Evolutionary conservation across 92 coral and sea anemone genomes (phyloP).

Genomic region (Parazoanthus atlanticus): DNA sequence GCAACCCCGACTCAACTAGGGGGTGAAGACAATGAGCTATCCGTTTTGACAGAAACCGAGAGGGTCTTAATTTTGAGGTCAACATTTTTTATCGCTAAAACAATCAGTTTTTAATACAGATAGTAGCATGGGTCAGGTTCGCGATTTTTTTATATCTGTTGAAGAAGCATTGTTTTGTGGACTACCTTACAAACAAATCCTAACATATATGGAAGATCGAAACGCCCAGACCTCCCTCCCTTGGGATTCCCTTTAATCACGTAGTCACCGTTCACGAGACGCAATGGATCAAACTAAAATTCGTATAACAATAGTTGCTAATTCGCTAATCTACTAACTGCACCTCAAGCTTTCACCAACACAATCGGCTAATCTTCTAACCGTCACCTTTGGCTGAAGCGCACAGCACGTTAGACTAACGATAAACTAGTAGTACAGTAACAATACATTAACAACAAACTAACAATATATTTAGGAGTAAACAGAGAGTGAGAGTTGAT

Average conservation of each 20-base stretch:
- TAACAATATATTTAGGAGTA: background rate
- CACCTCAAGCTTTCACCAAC: background rate
- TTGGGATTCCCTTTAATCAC: background rate
- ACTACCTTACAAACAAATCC: background rate
- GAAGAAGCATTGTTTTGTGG: background rate
- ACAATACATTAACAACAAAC: background rate
- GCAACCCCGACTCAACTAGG: background rate
- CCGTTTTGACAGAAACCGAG: background rate
- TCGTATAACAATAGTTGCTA: background rate
- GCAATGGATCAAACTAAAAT: background rate
- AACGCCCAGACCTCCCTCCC: background rate
- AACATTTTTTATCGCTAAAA: background rate
- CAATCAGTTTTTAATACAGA: background rate
- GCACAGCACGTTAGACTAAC: background rate
- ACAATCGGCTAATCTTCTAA: constrained; percentile 1
- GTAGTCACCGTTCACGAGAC: background rate
- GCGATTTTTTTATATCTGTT: too few relatives aligned
- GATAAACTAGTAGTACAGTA: background rate
- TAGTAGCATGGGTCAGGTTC: background rate
- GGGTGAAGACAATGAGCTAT: background rate
- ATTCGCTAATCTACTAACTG: constrained; percentile 22
- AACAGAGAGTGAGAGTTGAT: too few relatives aligned
- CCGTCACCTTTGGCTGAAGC: constrained; percentile 18
- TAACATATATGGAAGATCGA: background rate
- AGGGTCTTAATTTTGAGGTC: background rate